These are phyloP conservation scores for Taphrorychus bicolor DNA, from an alignment of 2,888 invertebrate genomes.

Conservation along the genomic window DNA sequence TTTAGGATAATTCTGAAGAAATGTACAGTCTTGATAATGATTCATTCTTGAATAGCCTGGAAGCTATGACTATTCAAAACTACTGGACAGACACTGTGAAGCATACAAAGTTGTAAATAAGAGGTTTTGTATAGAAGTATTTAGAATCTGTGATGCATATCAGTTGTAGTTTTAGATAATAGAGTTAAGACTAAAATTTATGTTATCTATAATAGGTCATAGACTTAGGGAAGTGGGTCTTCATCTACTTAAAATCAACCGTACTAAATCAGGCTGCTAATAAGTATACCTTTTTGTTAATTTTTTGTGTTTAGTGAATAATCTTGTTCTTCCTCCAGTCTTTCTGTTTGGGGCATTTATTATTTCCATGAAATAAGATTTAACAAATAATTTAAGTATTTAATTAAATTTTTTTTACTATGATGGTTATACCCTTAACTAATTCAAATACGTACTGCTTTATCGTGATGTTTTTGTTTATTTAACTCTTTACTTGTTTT, in stretches of 20 bases:
- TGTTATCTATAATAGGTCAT: neutral
- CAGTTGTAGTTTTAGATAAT: conserved; percentile 45
- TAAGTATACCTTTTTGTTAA: no score
- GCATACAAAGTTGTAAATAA: conserved; percentile 79
- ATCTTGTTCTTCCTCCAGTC: no score
- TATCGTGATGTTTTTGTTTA: neutral
- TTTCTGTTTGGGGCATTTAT: no score
- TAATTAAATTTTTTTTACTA: no score
- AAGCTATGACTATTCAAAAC: conserved; percentile 94
- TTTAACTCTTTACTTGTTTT: neutral
- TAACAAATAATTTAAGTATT: no score
- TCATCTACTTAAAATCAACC: neutral
- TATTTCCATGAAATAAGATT: no score
- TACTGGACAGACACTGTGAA: conserved; percentile 93
- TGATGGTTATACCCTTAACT: no score
- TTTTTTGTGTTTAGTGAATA: no score
- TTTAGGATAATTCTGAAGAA: conserved; percentile 90
- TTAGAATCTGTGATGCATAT: conserved; percentile 60
- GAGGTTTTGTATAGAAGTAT: conserved; percentile 47
- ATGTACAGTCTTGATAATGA: conserved; percentile 95
- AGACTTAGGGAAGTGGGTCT: neutral
- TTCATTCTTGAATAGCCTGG: conserved; percentile 90
- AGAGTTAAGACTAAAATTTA: neutral
- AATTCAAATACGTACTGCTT: conserved; percentile 8
- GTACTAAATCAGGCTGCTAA: no score